Percentiles rank a stretch among this genome's conserved stretches.
Evolutionary conservation across 2,797 vertebrate species (phyloP).

Genomic region (Periparus ater): DNA sequence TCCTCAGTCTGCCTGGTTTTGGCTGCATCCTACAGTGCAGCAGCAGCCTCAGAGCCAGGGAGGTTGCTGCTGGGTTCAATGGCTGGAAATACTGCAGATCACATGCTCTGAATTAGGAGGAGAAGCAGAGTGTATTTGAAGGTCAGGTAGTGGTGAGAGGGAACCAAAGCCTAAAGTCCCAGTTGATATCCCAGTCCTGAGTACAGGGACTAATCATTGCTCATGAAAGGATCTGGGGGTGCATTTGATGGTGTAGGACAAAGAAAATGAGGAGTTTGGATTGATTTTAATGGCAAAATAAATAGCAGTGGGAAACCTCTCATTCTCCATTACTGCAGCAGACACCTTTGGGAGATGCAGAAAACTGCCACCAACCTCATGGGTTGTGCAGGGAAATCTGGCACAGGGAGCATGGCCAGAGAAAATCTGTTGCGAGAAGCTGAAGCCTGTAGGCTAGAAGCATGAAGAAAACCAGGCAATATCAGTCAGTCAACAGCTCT

Average conservation of each 20-base stretch:
- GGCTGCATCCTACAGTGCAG: background rate
- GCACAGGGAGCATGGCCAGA: background rate
- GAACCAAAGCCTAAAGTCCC: background rate
- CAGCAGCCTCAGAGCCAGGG: background rate
- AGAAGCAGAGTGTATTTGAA: background rate
- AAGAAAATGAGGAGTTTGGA: background rate
- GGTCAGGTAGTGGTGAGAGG: background rate
- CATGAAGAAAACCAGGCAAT: background rate
- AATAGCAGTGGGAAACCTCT: background rate
- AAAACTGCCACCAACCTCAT: background rate
- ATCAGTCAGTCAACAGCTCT: background rate
- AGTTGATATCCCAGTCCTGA: background rate
- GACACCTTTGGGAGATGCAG: background rate
- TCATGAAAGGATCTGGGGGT: background rate
- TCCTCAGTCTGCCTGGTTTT: background rate
- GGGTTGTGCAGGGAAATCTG: background rate
- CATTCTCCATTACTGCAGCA: background rate
- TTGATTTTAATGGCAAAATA: background rate
- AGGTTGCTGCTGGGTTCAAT: background rate
- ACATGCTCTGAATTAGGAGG: background rate
- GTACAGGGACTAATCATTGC: rapidly evolving
- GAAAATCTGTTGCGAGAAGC: background rate
- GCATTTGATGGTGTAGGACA: background rate
- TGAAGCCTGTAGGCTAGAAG: background rate
- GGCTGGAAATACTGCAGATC: background rate